Base-by-base conservation (phyloP, 2,113 vertebrate genomes). In the Brachyistius frenatus region DNA sequence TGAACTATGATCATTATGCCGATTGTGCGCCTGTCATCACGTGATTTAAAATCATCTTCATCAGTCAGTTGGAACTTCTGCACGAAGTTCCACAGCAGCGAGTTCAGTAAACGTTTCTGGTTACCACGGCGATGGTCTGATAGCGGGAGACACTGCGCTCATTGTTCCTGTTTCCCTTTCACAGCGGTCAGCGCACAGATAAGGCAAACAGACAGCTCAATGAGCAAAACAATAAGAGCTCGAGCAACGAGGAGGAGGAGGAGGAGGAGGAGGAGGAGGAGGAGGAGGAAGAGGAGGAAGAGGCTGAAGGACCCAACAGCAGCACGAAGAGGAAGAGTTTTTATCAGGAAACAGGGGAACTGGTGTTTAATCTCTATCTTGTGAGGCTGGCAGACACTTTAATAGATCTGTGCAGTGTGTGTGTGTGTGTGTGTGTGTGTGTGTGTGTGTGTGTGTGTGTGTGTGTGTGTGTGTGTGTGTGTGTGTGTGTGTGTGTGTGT, bases 161-260 rank as follows among this genome's bases (percentile, higher is more conserved):
- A 0, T 23, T 15, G 57, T 60, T 65, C 3, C 32, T 50, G 62
- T 63, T 61, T 23, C 33, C 16, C 64, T 56, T 60, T 52, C 31
- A 2, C 53, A 47, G 16, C 13, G 49, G 13, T 44, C 61, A 67
- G 30, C 53, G 10, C 16, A 58, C 49, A 67, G 60, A 78, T 72
- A 61, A 79, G 58, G 61, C 30, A n/a, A 72, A 62, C 77, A 61
- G 74, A 76, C 78, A 77, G 71, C 70, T 82, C 72, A 56, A 71
- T 67, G 67, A 77, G 69, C 64, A 61, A 72, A 76, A 53, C 75
- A 30, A 50, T 56, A 3, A 75, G 58, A 54, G 2, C 2, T 54
- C 52, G 32, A 69, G 66, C 50, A 71, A 37, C 56, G 46, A 7
- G 39, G 39, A 50, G 49, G 60, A 49, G 1, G 5, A 68, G 37